These are phyloP conservation scores for Alligator mississippiensis DNA, from an alignment of 2,113 vertebrate genomes.

Conservation along the genomic window DNA sequence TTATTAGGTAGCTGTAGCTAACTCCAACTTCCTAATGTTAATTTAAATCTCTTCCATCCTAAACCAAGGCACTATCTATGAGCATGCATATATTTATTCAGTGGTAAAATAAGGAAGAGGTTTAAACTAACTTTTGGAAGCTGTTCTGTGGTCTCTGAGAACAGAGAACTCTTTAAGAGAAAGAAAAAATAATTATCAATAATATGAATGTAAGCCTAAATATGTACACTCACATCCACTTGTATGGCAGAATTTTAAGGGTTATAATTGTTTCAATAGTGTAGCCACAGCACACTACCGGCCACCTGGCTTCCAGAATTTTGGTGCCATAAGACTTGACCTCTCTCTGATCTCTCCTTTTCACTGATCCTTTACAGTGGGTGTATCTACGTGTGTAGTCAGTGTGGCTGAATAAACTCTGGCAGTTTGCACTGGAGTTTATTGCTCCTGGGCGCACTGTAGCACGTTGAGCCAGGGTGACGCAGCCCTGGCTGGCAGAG, in stretches of 20 bases:
- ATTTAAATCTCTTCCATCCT: constrained; percentile 28
- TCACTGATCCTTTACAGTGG: neutral
- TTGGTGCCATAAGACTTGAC: neutral
- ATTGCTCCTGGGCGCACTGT: no score
- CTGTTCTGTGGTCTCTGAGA: constrained; percentile 14
- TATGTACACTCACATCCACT: neutral
- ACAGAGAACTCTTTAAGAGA: neutral
- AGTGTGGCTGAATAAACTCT: fast-evolving
- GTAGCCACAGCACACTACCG: neutral
- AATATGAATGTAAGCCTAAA: constrained; percentile 3
- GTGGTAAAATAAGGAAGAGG: no score
- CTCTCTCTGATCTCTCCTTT: neutral
- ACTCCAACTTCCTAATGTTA: constrained; percentile 20
- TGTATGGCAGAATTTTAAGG: neutral
- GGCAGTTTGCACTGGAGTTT: neutral
- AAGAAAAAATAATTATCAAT: neutral
- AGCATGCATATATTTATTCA: neutral
- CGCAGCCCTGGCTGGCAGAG: no score
- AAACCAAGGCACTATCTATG: constrained; percentile 3
- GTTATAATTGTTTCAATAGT: neutral
- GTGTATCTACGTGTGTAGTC: fast-evolving
- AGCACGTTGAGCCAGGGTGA: no score
- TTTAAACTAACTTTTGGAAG: neutral
- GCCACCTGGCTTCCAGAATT: neutral
- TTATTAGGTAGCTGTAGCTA: neutral